Conservation (phyloP, 2,888 invertebrate species). For the Eueremaeus valkanovi region DNA sequence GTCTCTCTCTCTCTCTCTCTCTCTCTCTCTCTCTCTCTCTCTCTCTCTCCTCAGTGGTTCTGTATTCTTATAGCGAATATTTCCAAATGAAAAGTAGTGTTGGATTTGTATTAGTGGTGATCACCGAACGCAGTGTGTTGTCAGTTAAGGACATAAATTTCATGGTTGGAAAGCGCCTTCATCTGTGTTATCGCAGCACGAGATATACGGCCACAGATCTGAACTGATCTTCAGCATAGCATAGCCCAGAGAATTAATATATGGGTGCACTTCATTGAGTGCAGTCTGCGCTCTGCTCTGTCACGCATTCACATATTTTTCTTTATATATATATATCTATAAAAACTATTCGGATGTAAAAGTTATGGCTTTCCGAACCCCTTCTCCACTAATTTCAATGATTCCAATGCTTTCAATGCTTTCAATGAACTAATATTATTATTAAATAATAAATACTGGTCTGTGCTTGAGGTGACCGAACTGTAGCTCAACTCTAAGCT, state of each 20-base stretch:
- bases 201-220: background rate
- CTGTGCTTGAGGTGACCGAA: background rate
- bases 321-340: background rate
- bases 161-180: constrained; percentile 23
- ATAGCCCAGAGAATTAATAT: constrained; percentile 4
- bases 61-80: too few species aligned
- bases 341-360: background rate
- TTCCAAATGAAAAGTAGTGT: background rate
- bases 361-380: constrained; percentile 2
- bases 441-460: background rate
- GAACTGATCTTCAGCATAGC: background rate
- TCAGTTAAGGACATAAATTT: constrained; percentile 21
- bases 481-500: too few species aligned
- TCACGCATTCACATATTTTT: constrained; percentile 9
- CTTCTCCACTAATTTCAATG: background rate
- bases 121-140: constrained; percentile 6
- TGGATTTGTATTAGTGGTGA: constrained; percentile 7
- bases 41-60: background rate
- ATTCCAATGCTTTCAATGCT: too few species aligned
- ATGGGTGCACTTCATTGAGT: constrained; percentile 20
- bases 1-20: too few species aligned
- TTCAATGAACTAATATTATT: background rate
- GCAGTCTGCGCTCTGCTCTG: background rate
- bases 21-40: too few species aligned
- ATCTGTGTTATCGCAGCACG: constrained; percentile 26